Conservation (phyloP, 2,113 vertebrate genomes). For the Gymnobelideus leadbeateri region DNA sequence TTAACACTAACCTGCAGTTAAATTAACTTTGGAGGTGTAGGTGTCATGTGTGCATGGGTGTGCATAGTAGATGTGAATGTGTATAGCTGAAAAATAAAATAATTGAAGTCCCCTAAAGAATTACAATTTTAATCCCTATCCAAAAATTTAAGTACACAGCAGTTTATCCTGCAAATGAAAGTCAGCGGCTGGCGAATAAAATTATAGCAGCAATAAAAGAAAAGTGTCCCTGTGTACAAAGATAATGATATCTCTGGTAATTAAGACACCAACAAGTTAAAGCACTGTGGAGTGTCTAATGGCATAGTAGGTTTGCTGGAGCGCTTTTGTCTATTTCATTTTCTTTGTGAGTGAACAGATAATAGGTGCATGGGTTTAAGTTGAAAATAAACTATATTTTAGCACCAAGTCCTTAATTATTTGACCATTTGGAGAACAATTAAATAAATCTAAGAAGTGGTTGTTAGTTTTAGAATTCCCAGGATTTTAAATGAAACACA, state of each 20-base stretch:
- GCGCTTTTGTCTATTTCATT: constrained; percentile 70
- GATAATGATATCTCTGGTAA: constrained; percentile 77
- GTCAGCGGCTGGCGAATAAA: constrained; percentile 70
- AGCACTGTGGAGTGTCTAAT: constrained; percentile 62
- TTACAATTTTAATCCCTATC: constrained; percentile 45
- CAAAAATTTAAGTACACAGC: constrained; percentile 64
- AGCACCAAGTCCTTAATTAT: constrained; percentile 78
- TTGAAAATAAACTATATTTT: constrained; percentile 74
- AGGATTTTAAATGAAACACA: constrained; percentile 75
- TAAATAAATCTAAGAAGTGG: constrained; percentile 62
- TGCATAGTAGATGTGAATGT: neutral
- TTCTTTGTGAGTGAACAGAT: constrained; percentile 77
- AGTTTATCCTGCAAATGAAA: constrained; percentile 73
- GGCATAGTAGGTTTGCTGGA: constrained; percentile 51
- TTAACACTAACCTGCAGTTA: neutral
- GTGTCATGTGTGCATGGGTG: neutral
- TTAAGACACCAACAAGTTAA: constrained; percentile 76
- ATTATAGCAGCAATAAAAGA: constrained; percentile 76
- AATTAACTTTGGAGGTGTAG: neutral
- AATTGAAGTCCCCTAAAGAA: constrained; percentile 19
- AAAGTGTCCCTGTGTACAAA: constrained; percentile 74
- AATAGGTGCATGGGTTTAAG: constrained; percentile 76
- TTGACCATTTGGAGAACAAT: constrained; percentile 77
- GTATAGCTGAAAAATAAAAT: neutral
- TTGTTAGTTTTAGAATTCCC: constrained; percentile 68